phyloP scores from a whole-genome alignment of 2,113 vertebrate genomes.

The Antechinus flavipes region DNA sequence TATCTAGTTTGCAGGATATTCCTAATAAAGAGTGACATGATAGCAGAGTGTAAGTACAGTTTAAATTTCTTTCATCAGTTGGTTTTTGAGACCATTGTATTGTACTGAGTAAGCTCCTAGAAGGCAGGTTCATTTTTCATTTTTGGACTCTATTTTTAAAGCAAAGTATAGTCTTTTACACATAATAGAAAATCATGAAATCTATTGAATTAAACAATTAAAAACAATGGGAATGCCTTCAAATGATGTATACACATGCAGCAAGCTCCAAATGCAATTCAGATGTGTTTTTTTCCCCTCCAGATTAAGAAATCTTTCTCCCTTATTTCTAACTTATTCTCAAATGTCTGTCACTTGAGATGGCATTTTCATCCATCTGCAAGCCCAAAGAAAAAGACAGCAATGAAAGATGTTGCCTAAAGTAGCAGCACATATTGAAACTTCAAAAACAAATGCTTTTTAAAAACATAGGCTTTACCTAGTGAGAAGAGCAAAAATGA shows the following conservation, averaged over 20 bases:
- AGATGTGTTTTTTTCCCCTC: slow-evolving; percentile 71
- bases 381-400: slow-evolving; percentile 69
- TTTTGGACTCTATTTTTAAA: background rate
- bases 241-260: slow-evolving; percentile 47
- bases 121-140: background rate
- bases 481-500: background rate
- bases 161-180: background rate
- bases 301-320: slow-evolving; percentile 80
- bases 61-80: background rate
- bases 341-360: slow-evolving; percentile 78
- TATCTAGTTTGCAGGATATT: background rate
- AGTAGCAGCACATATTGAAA: slow-evolving; percentile 69
- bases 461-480: slow-evolving; percentile 4
- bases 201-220: background rate
- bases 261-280: slow-evolving; percentile 66
- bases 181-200: background rate
- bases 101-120: background rate
- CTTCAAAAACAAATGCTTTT: slow-evolving; percentile 63
- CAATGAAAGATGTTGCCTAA: slow-evolving; percentile 56
- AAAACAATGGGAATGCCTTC: slow-evolving; percentile 62
- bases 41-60: background rate
- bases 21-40: background rate
- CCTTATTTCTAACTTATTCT: slow-evolving; percentile 79
- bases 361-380: slow-evolving; percentile 77
- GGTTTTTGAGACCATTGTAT: background rate